These are phyloP conservation scores for Myotis yumanensis DNA, from an alignment of 2,113 vertebrate species.

Conservation along the genomic window DNA sequence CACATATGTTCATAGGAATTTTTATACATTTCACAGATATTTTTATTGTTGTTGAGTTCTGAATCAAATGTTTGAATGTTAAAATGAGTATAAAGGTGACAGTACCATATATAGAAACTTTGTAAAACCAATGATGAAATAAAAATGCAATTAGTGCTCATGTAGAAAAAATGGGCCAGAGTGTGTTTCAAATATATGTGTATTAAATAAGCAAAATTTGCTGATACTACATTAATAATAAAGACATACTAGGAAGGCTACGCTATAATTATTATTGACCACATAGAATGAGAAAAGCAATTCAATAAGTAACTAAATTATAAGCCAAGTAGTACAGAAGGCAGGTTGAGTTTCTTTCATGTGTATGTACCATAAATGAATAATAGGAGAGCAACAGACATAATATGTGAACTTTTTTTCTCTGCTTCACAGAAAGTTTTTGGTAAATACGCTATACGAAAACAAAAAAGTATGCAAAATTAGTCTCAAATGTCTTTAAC, in stretches of 20 bases:
- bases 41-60: neutral
- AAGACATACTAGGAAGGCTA: neutral
- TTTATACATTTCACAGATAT: neutral
- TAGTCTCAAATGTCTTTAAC: conserved; percentile 64
- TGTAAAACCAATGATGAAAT: neutral
- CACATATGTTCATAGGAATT: neutral
- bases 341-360: neutral
- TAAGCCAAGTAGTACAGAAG: neutral
- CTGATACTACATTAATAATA: neutral
- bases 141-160: neutral
- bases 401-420: conserved; percentile 50
- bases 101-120: neutral
- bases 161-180: neutral
- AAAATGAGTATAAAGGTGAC: neutral
- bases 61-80: neutral
- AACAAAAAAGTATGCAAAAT: conserved; percentile 75
- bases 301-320: conserved; percentile 3
- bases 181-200: neutral
- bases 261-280: neutral
- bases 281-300: neutral
- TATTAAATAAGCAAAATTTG: neutral
- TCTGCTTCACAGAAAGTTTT: conserved; percentile 71
- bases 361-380: neutral
- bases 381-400: neutral
- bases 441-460: conserved; percentile 61